phyloP scores from a whole-genome alignment of 2,888 invertebrate species.

The Sclerodermus sp. region DNA sequence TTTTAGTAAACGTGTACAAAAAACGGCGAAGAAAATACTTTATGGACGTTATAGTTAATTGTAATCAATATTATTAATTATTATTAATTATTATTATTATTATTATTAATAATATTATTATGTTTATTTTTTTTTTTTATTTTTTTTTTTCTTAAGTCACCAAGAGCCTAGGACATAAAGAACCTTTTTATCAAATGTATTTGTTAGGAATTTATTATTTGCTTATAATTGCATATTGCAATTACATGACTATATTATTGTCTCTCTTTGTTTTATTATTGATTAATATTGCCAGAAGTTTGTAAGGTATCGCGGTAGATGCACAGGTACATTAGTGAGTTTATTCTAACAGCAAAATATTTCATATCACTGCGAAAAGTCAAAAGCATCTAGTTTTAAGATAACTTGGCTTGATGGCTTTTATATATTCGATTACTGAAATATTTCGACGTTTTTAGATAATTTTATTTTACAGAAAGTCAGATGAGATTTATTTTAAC shows the following conservation, averaged over 20 bases:
- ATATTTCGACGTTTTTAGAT: background rate
- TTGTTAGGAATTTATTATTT: constrained; percentile 46
- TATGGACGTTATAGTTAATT: constrained; percentile 55
- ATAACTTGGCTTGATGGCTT: constrained; percentile 20
- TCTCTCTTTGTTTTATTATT: constrained; percentile 47
- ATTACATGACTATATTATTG: constrained; percentile 45
- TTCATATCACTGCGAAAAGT: constrained; percentile 36
- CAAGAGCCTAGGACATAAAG: constrained; percentile 36
- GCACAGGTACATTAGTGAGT: constrained; percentile 15
- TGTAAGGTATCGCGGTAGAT: constrained; percentile 29
- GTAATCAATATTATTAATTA: constrained; percentile 44
- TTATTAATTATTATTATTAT: constrained; percentile 33
- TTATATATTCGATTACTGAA: constrained; percentile 16
- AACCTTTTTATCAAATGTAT: constrained; percentile 47
- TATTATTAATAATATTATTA: constrained; percentile 17
- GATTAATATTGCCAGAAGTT: constrained; percentile 24
- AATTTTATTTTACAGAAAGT: no score
- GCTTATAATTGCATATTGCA: constrained; percentile 47
- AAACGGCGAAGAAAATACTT: constrained; percentile 45
- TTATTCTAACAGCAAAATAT: constrained; percentile 21
- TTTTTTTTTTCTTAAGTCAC: constrained; percentile 37
- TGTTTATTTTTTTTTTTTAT: constrained; percentile 19
- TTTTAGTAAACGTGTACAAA: constrained; percentile 54
- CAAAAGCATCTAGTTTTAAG: constrained; percentile 27
- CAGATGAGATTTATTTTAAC: no score